Evolutionary conservation across 2,888 invertebrate species (phyloP).

Genomic region (Drosophila peninsularis): DNA sequence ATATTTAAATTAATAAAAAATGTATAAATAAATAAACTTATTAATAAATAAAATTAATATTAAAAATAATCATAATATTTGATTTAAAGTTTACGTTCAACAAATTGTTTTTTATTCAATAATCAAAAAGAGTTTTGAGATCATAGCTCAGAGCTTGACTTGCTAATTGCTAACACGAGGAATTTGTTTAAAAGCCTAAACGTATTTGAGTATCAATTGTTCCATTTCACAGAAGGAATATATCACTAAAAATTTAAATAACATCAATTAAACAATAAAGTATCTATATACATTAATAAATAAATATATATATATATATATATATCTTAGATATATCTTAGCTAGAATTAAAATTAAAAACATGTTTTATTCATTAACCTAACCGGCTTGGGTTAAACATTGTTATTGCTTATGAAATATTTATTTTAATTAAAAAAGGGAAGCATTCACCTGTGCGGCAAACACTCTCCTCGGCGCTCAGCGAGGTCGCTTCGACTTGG

Average conservation of each 20-base stretch:
- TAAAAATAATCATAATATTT: too few relatives aligned
- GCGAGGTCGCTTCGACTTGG: constrained; percentile 32
- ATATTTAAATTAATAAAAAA: neutral
- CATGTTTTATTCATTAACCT: constrained; percentile 12
- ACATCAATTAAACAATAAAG: neutral
- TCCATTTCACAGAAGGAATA: neutral
- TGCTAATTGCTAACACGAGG: too few relatives aligned
- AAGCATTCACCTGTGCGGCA: neutral
- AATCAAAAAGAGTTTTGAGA: neutral
- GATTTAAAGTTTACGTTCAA: neutral
- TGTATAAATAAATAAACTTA: neutral
- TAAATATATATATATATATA: neutral
- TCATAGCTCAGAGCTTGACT: neutral
- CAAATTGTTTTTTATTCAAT: neutral
- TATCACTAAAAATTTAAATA: neutral
- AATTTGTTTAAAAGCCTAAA: too few relatives aligned
- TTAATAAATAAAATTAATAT: neutral
- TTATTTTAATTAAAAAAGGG: neutral
- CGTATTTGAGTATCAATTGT: neutral
- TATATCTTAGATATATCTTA: neutral
- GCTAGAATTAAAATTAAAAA: neutral
- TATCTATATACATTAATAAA: neutral
- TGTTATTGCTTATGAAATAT: constrained; percentile 12
- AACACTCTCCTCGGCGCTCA: neutral
- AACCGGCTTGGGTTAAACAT: constrained; percentile 2